A percentile compares a stretch with the other conserved stretches of the same genome.
These are phyloP conservation scores for Sitobion miscanthi DNA, from an alignment of 1,140 invertebrate species.

Conservation along the genomic window DNA sequence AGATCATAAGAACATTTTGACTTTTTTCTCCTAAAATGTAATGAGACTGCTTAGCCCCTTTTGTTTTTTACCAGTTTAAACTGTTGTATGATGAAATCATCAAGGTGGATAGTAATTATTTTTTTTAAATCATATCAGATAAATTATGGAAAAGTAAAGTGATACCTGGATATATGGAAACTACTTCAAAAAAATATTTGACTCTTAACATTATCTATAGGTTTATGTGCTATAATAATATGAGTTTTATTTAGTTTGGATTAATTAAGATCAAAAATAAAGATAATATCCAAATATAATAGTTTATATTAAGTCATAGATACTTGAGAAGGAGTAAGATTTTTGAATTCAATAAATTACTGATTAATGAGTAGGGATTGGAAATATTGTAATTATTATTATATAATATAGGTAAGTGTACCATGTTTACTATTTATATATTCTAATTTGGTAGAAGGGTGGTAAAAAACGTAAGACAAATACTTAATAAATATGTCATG, in stretches of 20 bases:
- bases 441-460: not conserved
- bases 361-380: not conserved
- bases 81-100: not conserved
- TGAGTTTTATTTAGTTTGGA: not conserved
- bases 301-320: not conserved
- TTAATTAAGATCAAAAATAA: not conserved
- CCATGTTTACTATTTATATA: not conserved
- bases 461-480: not conserved
- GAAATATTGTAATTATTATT: not conserved
- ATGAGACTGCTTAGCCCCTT: not conserved
- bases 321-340: not conserved
- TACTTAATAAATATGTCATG: constrained; percentile 30
- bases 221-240: not conserved
- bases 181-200: not conserved
- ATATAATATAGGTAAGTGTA: not conserved
- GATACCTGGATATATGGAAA: not conserved
- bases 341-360: not conserved
- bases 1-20: not conserved
- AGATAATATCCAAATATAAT: not conserved
- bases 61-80: no score
- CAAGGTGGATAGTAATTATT: not conserved
- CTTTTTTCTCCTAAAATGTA: not conserved
- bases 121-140: not conserved
- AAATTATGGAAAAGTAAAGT: not conserved
- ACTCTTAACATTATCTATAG: not conserved